phyloP scores from a whole-genome alignment of 2,888 invertebrate species.

The Oxystoma pomonae region DNA sequence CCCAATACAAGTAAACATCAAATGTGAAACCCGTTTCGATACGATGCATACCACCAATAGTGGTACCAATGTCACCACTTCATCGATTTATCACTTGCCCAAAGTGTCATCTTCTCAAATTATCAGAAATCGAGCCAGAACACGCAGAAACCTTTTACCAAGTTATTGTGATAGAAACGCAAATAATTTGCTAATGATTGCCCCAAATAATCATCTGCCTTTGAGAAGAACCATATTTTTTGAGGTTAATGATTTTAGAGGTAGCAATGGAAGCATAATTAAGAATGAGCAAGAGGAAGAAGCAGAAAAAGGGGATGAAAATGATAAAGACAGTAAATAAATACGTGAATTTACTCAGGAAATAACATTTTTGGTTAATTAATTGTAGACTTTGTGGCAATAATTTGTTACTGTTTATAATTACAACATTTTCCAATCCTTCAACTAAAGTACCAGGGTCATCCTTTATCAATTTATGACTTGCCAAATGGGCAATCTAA shows the following conservation, averaged over 20 bases:
- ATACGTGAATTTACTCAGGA: too few relatives aligned
- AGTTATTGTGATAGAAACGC: constrained; percentile 58
- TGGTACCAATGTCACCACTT: constrained; percentile 10
- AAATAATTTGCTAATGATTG: constrained; percentile 65
- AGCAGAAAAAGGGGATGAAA: constrained; percentile 37
- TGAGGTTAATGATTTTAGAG: constrained; percentile 10
- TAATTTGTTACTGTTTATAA: too few relatives aligned
- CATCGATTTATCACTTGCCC: constrained; percentile 28
- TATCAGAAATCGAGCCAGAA: constrained; percentile 39
- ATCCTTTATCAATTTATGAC: too few relatives aligned
- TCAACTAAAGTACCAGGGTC: too few relatives aligned
- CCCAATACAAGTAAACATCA: constrained; percentile 47
- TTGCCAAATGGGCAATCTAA: too few relatives aligned
- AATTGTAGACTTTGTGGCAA: too few relatives aligned
- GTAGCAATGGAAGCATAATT: constrained; percentile 26
- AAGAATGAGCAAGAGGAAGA: constrained; percentile 38
- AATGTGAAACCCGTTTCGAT: constrained; percentile 49
- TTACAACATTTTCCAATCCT: too few relatives aligned
- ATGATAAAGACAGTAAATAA: constrained; percentile 17
- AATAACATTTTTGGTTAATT: too few relatives aligned
- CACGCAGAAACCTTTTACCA: constrained; percentile 36
- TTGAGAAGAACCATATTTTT: constrained; percentile 31
- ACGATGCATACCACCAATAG: constrained; percentile 26
- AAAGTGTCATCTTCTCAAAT: neutral
- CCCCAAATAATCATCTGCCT: constrained; percentile 50